Evolutionary conservation across 2,113 vertebrate genomes (phyloP), one percentile per base, ranked within the genome.

Genomic region (Ageneiosus marmoratus): DNA sequence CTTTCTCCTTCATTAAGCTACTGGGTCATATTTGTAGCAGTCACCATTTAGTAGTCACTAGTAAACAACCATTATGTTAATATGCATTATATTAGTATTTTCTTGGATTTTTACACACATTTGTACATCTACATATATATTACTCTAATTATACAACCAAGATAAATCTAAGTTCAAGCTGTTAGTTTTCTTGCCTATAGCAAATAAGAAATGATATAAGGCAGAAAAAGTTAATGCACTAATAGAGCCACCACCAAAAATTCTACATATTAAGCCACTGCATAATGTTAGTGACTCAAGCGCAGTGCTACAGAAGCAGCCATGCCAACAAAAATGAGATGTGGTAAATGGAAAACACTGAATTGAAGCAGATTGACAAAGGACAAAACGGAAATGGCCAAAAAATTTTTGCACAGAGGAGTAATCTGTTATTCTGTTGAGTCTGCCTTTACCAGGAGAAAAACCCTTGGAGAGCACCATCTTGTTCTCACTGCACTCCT

Each of bases 401-500:
- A 44, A 22, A 27, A 11, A 27, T 60, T 79, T 77, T 56, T 55
- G 75, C 74, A 48, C 27, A 22, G 63, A n/a, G 83, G 44, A 77
- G 53, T 29, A 80, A 77, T 50, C 15, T 80, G 73, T 85, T 73
- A 73, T 73, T 85, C 50, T 80, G 81, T n/a, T 65, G 74, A 77
- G 86, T 77, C 67, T 46, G 80, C 82, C 62, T 83, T 94, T 94
- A 94, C 92, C 92, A 83, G 94, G 91, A 91, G 87, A 87, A 92
- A 94, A 93, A 84, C 91, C 89, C 86, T 95, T 95, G 88, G 91
- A 87, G 18, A 90, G 88, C 65, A 80, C 84, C 92, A 91, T 92
- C 93, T 93, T 92, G 93, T 94, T 94, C 87, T 94, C 94, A 76
- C 88, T 91, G 46, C 90, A 91, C 86, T 94, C 93, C 84, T 93